Evolutionary conservation across 2,888 invertebrate species (phyloP).

Genomic region (Coelinius sp.): DNA sequence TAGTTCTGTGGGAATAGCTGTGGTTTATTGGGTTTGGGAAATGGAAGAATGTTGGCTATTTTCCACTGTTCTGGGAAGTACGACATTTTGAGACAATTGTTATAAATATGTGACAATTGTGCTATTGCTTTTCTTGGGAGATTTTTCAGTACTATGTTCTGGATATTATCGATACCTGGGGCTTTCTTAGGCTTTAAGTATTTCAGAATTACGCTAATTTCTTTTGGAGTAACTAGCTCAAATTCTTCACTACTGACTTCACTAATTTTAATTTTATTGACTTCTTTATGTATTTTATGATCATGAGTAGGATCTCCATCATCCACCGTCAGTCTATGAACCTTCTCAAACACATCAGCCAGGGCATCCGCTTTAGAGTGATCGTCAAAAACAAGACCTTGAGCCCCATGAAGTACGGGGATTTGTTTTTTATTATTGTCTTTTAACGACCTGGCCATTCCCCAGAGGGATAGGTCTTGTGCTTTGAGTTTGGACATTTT

Average conservation of each 20-base stretch:
- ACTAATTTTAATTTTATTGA: not conserved
- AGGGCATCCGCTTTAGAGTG: slow-evolving; percentile 46
- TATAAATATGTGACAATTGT: slow-evolving; percentile 1
- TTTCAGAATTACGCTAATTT: slow-evolving; percentile 6
- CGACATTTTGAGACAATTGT: not conserved
- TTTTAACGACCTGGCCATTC: slow-evolving; percentile 35
- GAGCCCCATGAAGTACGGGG: slow-evolving; percentile 34
- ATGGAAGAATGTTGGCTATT: not conserved
- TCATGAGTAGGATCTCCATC: slow-evolving; percentile 32
- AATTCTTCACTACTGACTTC: not conserved
- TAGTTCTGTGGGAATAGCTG: not conserved
- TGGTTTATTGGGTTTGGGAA: not conserved
- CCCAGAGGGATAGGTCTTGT: slow-evolving; percentile 24
- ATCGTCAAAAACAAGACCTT: slow-evolving; percentile 36
- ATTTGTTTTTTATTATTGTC: slow-evolving; percentile 31
- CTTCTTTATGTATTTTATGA: slow-evolving; percentile 32
- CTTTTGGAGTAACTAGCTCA: not conserved
- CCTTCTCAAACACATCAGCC: slow-evolving; percentile 41
- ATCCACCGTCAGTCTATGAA: slow-evolving; percentile 41
- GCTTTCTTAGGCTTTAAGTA: slow-evolving; percentile 22
- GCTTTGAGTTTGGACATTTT: slow-evolving; percentile 36
- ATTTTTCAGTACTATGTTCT: slow-evolving; percentile 37
- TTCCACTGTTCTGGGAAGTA: not conserved
- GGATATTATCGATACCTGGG: slow-evolving; percentile 21
- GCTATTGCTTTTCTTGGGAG: slow-evolving; percentile 10